Conservation (phyloP, 2,888 invertebrate species). For the Limenitis camilla region DNA sequence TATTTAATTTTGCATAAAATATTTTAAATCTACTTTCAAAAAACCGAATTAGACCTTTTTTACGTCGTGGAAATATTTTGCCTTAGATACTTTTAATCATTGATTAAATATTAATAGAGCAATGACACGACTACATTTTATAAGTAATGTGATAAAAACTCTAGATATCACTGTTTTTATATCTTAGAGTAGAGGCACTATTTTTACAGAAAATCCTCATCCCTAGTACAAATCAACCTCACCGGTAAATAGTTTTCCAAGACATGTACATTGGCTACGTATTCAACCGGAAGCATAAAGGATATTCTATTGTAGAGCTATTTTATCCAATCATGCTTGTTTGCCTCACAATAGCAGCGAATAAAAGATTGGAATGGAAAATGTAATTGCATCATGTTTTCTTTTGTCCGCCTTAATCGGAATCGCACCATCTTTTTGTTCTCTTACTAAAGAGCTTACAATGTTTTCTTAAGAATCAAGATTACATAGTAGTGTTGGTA, state of each 20-base stretch:
- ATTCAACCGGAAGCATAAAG: slow-evolving; percentile 6
- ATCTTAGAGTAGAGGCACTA: no score
- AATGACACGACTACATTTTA: no score
- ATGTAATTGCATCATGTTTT: slow-evolving; percentile 20
- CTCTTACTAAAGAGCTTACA: slow-evolving; percentile 10
- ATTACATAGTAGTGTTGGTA: no score
- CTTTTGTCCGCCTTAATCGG: slow-evolving; percentile 21
- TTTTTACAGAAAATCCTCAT: no score
- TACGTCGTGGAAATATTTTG: no score
- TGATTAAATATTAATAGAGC: no score
- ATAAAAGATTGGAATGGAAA: slow-evolving; percentile 21
- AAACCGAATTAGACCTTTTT: no score
- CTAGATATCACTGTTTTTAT: no score
- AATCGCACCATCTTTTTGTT: slow-evolving; percentile 7
- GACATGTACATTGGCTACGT: neutral
- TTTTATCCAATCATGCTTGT: slow-evolving; percentile 16
- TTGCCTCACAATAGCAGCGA: slow-evolving; percentile 15
- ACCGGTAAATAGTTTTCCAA: slow-evolving; percentile 9
- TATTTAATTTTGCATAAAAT: no score
- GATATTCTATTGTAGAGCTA: slow-evolving; percentile 14
- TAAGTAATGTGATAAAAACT: no score
- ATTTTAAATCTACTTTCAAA: no score
- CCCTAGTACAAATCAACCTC: slow-evolving; percentile 4
- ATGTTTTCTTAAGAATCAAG: no score
- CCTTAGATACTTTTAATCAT: slow-evolving; percentile 7